Evolutionary conservation across 1,140 invertebrate species (phyloP).

Genomic region (Drosophila pectinifera): DNA sequence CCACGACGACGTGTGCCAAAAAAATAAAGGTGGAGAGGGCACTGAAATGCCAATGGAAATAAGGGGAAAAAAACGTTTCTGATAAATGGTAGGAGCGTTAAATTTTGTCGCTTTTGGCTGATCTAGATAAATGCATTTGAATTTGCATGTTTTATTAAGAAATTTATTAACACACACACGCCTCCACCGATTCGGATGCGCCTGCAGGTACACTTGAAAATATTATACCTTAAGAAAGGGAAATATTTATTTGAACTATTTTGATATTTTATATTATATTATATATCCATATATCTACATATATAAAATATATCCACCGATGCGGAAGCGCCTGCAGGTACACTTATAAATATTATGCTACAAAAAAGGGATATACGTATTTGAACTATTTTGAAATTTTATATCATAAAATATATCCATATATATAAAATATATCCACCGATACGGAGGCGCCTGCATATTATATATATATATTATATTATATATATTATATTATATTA

Average conservation of each 20-base stretch:
- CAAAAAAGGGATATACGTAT: too few relatives aligned
- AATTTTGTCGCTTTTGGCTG: constrained; percentile 82
- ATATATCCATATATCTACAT: too few relatives aligned
- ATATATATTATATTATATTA: too few relatives aligned
- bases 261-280: too few relatives aligned
- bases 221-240: not conserved
- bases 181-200: constrained; percentile 27
- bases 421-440: too few relatives aligned
- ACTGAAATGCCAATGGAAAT: constrained; percentile 29
- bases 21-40: constrained; percentile 35
- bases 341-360: too few relatives aligned
- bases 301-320: too few relatives aligned
- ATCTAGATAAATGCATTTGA: constrained; percentile 84
- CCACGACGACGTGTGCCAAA: constrained; percentile 71
- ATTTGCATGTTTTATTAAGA: constrained; percentile 84
- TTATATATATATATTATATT: too few relatives aligned
- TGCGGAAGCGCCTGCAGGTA: too few relatives aligned
- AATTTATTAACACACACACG: constrained; percentile 76
- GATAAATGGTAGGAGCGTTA: constrained; percentile 79
- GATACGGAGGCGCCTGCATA: too few relatives aligned
- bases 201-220: constrained; percentile 12
- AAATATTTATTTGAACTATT: not conserved
- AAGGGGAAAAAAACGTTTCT: constrained; percentile 48
- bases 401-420: too few relatives aligned
- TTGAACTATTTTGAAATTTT: too few relatives aligned